phyloP scores from a whole-genome alignment of 2,113 vertebrate species.

The Riparia riparia region DNA sequence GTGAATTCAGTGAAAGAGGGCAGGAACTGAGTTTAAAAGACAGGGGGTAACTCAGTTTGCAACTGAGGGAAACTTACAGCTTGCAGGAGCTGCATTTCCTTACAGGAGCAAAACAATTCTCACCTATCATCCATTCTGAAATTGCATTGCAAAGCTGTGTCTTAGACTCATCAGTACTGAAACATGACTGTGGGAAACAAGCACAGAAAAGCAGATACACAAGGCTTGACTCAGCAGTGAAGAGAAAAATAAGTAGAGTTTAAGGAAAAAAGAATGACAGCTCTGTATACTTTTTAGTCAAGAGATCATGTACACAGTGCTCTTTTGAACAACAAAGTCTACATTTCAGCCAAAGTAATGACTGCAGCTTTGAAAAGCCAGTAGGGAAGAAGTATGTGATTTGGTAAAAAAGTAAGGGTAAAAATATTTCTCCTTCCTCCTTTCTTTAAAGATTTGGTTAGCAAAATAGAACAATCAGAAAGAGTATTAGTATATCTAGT shows the following conservation, averaged over 20 bases:
- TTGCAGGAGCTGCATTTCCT: not conserved
- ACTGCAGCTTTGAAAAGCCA: not conserved
- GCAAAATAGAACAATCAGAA: not conserved
- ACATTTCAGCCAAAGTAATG: not conserved
- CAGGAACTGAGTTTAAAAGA: not conserved
- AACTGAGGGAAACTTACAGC: not conserved
- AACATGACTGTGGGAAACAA: constrained; percentile 70
- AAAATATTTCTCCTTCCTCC: not conserved
- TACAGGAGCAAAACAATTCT: not conserved
- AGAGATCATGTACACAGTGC: not conserved
- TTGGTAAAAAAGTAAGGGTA: not conserved
- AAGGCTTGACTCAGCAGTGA: constrained; percentile 65
- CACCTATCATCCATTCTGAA: constrained; percentile 69
- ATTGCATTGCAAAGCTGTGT: constrained; percentile 65
- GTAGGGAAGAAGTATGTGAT: not conserved
- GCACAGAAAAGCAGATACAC: constrained; percentile 74
- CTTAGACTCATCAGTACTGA: constrained; percentile 67
- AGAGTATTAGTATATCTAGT: not conserved
- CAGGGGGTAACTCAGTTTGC: not conserved
- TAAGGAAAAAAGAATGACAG: not conserved
- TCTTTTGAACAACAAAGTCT: not conserved
- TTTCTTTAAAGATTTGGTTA: not conserved
- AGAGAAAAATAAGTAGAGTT: constrained; percentile 23
- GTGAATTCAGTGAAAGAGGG: not conserved
- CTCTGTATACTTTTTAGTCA: not conserved